Conservation (phyloP, 2,797 vertebrate species). For the Merluccius polli region DNA sequence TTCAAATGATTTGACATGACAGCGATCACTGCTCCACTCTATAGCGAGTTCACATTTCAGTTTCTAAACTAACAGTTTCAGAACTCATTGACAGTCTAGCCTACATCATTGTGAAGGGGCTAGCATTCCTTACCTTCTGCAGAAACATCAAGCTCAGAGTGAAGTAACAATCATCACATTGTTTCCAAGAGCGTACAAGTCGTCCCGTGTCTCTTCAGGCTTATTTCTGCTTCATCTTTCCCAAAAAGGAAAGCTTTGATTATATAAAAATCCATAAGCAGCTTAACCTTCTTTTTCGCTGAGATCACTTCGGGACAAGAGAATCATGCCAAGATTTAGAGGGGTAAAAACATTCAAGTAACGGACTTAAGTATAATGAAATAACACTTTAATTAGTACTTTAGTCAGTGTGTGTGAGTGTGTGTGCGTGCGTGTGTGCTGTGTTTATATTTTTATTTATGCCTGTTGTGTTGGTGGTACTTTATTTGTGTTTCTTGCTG, state of each 20-base stretch:
- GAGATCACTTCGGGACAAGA: conserved; percentile 46
- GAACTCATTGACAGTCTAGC: too few species aligned
- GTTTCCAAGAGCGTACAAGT: conserved; percentile 31
- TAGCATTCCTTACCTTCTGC: too few species aligned
- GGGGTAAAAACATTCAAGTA: conserved; percentile 3
- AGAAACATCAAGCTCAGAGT: background rate
- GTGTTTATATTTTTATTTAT: too few species aligned
- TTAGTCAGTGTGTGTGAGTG: background rate
- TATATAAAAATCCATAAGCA: conserved; percentile 55
- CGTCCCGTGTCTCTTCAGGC: conserved; percentile 37
- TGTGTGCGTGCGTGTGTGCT: background rate
- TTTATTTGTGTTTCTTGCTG: too few species aligned
- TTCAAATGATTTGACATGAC: too few species aligned
- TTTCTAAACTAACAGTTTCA: background rate
- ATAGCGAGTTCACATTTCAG: background rate
- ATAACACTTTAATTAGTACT: background rate
- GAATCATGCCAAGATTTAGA: conserved; percentile 40
- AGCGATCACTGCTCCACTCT: background rate
- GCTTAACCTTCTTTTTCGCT: conserved; percentile 56
- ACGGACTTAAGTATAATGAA: background rate
- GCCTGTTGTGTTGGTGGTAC: too few species aligned
- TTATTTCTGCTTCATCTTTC: conserved; percentile 39
- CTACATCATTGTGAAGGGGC: too few species aligned
- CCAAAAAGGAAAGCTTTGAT: conserved; percentile 46
- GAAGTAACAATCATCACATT: background rate